Evolutionary conservation across 2,888 invertebrate genomes (phyloP).

Genomic region (Diplazon laetatorius): DNA sequence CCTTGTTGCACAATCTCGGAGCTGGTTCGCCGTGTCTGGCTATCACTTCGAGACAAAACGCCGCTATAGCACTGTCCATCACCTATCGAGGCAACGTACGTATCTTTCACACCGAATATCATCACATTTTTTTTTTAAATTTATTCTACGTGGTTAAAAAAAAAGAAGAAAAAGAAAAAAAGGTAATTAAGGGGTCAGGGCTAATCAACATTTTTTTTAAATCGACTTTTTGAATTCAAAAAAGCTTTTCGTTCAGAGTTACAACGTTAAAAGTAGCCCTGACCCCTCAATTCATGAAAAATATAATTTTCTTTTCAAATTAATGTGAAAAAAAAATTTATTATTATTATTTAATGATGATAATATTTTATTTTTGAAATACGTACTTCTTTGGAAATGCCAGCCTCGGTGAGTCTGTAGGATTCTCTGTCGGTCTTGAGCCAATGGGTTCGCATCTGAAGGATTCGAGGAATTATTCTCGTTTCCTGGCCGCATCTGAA

Average conservation of each 20-base stretch:
- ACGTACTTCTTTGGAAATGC: constrained; percentile 92
- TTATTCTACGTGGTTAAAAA: too few species aligned
- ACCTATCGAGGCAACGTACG: constrained; percentile 83
- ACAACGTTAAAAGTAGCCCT: too few species aligned
- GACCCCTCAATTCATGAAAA: too few species aligned
- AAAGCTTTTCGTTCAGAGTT: too few species aligned
- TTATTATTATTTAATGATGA: too few species aligned
- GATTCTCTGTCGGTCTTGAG: constrained; percentile 96
- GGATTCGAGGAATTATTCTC: constrained; percentile 96
- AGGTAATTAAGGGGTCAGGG: too few species aligned
- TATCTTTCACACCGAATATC: neutral
- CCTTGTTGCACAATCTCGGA: constrained; percentile 98
- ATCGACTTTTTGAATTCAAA: too few species aligned
- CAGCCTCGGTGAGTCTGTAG: constrained; percentile 95
- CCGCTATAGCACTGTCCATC: constrained; percentile 97
- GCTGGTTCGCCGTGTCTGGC: constrained; percentile 98
- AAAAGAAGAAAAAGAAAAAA: too few species aligned
- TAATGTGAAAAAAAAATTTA: constrained; percentile 13
- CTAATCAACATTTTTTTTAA: too few species aligned
- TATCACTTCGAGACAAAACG: constrained; percentile 98
- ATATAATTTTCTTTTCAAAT: too few species aligned
- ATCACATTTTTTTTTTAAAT: constrained; percentile 4
- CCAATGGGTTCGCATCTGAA: constrained; percentile 98
- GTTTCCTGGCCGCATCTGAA: constrained; percentile 97
- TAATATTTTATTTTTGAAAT: too few species aligned